Percentiles rank a stretch among this genome's conserved stretches.
phyloP scores from a whole-genome alignment of 2,888 invertebrate genomes.

The Patella pellucida region DNA sequence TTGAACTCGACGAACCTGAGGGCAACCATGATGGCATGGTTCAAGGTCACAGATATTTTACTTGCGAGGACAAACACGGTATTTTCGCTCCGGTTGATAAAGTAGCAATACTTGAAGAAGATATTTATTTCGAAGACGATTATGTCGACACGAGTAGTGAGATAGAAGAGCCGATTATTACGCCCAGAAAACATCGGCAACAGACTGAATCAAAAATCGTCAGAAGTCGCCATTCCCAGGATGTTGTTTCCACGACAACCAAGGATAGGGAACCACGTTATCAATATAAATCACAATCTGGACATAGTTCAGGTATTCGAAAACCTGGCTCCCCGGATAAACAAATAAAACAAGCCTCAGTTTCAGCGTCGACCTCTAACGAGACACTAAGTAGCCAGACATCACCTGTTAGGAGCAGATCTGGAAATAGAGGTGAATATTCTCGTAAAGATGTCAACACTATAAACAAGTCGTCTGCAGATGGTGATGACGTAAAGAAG shows the following conservation, averaged over 20 bases:
- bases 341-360: background rate
- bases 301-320: slow-evolving; percentile 27
- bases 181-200: background rate
- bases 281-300: slow-evolving; percentile 28
- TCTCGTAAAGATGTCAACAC: background rate
- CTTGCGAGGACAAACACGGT: slow-evolving; percentile 76
- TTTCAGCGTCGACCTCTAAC: background rate
- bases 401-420: background rate
- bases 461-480: background rate
- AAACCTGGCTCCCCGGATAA: slow-evolving; percentile 13
- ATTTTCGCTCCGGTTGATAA: slow-evolving; percentile 78
- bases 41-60: slow-evolving; percentile 77
- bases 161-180: background rate
- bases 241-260: background rate
- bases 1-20: slow-evolving; percentile 75
- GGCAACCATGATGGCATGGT: slow-evolving; percentile 79
- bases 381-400: background rate
- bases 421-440: background rate
- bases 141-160: background rate
- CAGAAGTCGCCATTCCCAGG: slow-evolving; percentile 7
- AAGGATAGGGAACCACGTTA: background rate
- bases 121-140: slow-evolving; percentile 10
- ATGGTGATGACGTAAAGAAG: background rate
- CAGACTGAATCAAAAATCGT: background rate
- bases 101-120: slow-evolving; percentile 66